Conservation (phyloP, 2,113 vertebrate species). For the Sminthopsis crassicaudata region DNA sequence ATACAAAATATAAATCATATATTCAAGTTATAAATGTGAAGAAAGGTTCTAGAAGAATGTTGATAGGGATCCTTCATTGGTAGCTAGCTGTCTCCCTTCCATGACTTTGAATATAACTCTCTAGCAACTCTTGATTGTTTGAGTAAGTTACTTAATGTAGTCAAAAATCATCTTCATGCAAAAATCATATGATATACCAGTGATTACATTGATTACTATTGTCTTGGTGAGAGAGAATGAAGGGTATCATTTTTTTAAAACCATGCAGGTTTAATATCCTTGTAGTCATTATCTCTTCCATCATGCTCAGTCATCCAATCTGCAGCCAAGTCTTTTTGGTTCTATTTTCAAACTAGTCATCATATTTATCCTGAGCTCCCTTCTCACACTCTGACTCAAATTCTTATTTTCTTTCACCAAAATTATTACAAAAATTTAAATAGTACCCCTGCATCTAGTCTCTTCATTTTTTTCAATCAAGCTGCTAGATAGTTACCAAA, state of each 20-base stretch:
- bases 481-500: not conserved
- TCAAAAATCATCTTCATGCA: too few species aligned
- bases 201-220: too few species aligned
- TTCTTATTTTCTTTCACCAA: not conserved
- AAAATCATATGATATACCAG: too few species aligned
- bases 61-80: too few species aligned
- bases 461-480: not conserved
- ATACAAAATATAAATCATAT: not conserved
- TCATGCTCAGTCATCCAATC: not conserved
- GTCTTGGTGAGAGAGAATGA: not conserved
- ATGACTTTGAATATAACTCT: too few species aligned
- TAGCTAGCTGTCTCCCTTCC: too few species aligned
- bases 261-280: not conserved
- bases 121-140: too few species aligned
- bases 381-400: not conserved
- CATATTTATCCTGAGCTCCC: not conserved
- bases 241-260: not conserved
- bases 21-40: not conserved
- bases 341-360: not conserved
- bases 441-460: not conserved
- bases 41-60: not conserved
- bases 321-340: too few species aligned
- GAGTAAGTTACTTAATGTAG: too few species aligned
- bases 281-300: not conserved
- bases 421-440: not conserved